Evolutionary conservation across 2,797 vertebrate species (phyloP).

Genomic region (Centropyge bicolor): DNA sequence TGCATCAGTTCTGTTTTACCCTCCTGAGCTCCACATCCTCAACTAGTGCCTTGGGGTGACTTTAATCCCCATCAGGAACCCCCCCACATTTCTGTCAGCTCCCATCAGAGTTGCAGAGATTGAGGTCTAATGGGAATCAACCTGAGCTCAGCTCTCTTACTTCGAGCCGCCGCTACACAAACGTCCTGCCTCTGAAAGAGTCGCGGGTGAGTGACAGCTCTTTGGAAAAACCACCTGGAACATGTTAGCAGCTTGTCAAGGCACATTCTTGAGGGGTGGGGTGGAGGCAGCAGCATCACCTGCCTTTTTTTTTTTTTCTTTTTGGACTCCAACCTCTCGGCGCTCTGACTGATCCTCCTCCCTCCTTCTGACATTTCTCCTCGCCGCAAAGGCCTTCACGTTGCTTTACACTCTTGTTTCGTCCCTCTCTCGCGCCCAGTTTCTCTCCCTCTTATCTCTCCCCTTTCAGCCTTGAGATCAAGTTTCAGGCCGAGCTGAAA

Average conservation of each 20-base stretch:
- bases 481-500: slow-evolving; percentile 36
- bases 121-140: slow-evolving; percentile 61
- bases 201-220: slow-evolving; percentile 55
- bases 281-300: slow-evolving; percentile 17
- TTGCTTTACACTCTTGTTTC: slow-evolving; percentile 42
- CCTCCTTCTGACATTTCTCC: slow-evolving; percentile 65
- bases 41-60: slow-evolving; percentile 15
- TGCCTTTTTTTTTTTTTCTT: slow-evolving; percentile 35
- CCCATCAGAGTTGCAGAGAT: slow-evolving; percentile 53
- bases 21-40: slow-evolving; percentile 1
- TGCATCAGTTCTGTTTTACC: slow-evolving; percentile 6
- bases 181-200: slow-evolving; percentile 15
- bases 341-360: slow-evolving; percentile 3
- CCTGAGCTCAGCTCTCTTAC: slow-evolving; percentile 27
- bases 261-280: slow-evolving; percentile 6
- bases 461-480: slow-evolving; percentile 49
- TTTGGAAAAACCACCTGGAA: slow-evolving; percentile 62
- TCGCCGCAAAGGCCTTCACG: slow-evolving; percentile 48
- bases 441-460: slow-evolving; percentile 53
- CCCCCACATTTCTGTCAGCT: slow-evolving; percentile 33
- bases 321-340: slow-evolving; percentile 27
- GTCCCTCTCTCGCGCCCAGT: slow-evolving; percentile 13
- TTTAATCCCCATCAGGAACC: slow-evolving; percentile 40
- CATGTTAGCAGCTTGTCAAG: slow-evolving; percentile 59
- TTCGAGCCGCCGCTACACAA: slow-evolving; percentile 17